Evolutionary conservation across 2,888 invertebrate species (phyloP).

Genomic region (Halocaridina rubra): DNA sequence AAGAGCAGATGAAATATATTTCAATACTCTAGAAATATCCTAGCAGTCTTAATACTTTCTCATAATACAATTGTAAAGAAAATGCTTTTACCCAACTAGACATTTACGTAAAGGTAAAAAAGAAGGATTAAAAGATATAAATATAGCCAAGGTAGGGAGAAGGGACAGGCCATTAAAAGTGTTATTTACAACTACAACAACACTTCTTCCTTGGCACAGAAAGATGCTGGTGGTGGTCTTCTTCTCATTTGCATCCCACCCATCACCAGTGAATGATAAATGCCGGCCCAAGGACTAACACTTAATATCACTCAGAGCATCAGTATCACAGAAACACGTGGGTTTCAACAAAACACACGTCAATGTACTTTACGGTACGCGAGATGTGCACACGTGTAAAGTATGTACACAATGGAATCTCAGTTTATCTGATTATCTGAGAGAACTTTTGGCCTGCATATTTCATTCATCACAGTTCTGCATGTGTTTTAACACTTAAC

Average conservation of each 20-base stretch:
- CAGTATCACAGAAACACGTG: slow-evolving; percentile 42
- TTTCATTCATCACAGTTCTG: slow-evolving; percentile 31
- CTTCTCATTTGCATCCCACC: too few species aligned
- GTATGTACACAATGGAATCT: slow-evolving; percentile 32
- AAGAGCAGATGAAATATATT: slow-evolving; percentile 25
- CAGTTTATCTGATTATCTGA: slow-evolving; percentile 34
- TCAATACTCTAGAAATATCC: slow-evolving; percentile 27
- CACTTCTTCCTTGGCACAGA: slow-evolving; percentile 32
- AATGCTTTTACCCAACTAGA: slow-evolving; percentile 19
- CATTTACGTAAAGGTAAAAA: slow-evolving; percentile 20
- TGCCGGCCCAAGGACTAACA: slow-evolving; percentile 29
- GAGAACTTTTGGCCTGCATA: slow-evolving; percentile 14
- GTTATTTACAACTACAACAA: too few species aligned
- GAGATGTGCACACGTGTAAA: background rate
- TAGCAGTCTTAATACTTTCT: slow-evolving; percentile 26
- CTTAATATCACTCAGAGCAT: slow-evolving; percentile 41
- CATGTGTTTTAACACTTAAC: slow-evolving; percentile 27
- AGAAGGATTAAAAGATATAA: slow-evolving; percentile 19
- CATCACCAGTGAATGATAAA: slow-evolving; percentile 32
- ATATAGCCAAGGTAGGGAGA: slow-evolving; percentile 14
- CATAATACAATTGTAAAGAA: slow-evolving; percentile 20
- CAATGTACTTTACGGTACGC: background rate
- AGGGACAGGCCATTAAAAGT: background rate
- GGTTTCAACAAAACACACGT: slow-evolving; percentile 32
- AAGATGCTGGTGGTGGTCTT: slow-evolving; percentile 25